Evolutionary conservation across 2,888 invertebrate genomes (phyloP).

Genomic region (Lobophora halterata): DNA sequence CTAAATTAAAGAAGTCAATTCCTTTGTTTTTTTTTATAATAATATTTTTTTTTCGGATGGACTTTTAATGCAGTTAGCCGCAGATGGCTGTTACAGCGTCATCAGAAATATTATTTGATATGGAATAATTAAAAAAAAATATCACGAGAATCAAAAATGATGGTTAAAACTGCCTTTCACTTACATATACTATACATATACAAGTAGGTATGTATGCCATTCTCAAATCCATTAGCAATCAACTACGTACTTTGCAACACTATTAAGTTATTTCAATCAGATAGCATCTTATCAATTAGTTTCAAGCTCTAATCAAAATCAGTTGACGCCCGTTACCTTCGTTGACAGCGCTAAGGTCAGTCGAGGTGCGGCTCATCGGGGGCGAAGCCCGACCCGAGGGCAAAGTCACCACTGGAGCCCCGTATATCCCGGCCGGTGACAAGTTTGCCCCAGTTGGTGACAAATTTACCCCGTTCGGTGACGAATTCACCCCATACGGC

Average conservation of each 20-base stretch:
- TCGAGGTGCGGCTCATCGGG: constrained; percentile 27
- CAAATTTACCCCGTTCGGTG: not conserved
- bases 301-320: constrained; percentile 31
- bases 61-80: too few species aligned
- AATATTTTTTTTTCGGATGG: too few species aligned
- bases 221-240: constrained; percentile 1
- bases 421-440: constrained; percentile 18
- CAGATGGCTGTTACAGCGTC: too few species aligned
- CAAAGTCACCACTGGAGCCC: constrained; percentile 20
- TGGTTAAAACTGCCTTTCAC: too few species aligned
- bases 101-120: too few species aligned
- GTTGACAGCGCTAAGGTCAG: constrained; percentile 78
- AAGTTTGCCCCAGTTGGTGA: constrained; percentile 4
- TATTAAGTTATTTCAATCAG: not conserved
- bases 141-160: too few species aligned
- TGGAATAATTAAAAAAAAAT: too few species aligned
- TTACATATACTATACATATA: too few species aligned
- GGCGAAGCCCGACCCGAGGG: constrained; percentile 12
- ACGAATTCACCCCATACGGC: constrained; percentile 5
- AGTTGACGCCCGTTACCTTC: constrained; percentile 76
- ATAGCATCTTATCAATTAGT: constrained; percentile 11
- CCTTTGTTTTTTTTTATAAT: too few species aligned
- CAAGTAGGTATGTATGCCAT: too few species aligned
- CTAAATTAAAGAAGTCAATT: too few species aligned
- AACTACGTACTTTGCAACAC: constrained; percentile 15